Evolutionary conservation across 2,888 invertebrate species (phyloP), one percentile per base, ranked within the genome.

Genomic region (Tetranychus piercei): DNA sequence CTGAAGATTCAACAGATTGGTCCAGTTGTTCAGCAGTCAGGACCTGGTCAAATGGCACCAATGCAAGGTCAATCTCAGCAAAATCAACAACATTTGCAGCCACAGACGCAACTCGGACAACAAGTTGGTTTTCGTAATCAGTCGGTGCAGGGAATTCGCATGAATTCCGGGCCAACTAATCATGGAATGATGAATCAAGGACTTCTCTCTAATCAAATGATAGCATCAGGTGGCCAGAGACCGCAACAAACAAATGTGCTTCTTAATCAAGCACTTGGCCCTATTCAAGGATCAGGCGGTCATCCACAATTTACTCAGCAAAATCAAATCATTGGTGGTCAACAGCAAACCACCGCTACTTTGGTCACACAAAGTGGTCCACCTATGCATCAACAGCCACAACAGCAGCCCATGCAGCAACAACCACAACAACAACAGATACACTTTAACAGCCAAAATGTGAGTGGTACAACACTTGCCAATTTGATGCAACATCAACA

Each of bases 121-220:
- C 75, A 75, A 73, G 34, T n/a, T 22, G n/a, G 8, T 55, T 65
- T 44, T 22, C 43, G n/a, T 69, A 34, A 74, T 44, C 34, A 71
- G 18, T n/a, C 64, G 45, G n/a, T 71, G 6, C 20, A 44, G n/a
- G 43, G 44, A 11, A 18, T 71, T 44, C 44, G 74, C 4, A 45
- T 43, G 11, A n/a, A 44, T 22, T 11, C n/a, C 43, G 71, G 15
- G 15, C 71, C 71, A 8, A 64, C 11, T 34, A 71, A 77, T 9
- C 45, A 73, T 6, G 23, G 76, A 44, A 55, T 55, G 15, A 55
- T 55, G 55, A 55, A 55, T 55, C 80, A 85, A 78, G 78, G 84
- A 73, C 83, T 84, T 78, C 83, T 84, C 45, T 85, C 85, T 77
- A 79, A 84, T 75, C 85, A 80, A 55, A 34, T 34, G 34, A 34